Conservation (phyloP, 2,113 vertebrate genomes). For the Sitta europaea region DNA sequence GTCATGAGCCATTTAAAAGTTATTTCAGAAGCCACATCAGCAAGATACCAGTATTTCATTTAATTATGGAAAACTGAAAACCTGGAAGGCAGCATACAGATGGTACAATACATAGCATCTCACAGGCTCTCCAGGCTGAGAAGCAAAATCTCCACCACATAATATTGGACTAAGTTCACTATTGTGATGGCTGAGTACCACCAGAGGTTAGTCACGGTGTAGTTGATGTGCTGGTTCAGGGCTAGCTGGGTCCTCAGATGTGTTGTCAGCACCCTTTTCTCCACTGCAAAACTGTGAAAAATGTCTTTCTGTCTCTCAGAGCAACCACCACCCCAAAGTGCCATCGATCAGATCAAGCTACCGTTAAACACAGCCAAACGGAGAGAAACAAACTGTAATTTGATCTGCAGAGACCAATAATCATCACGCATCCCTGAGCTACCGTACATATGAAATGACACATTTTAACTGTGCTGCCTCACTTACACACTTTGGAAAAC, state of each 20-base stretch:
- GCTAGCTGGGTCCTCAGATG: neutral
- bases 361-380: neutral
- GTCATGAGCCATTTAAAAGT: neutral
- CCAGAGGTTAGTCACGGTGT: neutral
- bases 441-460: neutral
- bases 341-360: neutral
- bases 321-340: neutral
- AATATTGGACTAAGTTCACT: neutral
- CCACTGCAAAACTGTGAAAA: neutral
- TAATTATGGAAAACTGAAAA: neutral
- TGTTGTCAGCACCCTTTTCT: neutral
- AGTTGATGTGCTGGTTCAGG: neutral
- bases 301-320: neutral
- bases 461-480: neutral
- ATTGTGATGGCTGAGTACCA: neutral
- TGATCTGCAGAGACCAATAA: slow-evolving; percentile 18
- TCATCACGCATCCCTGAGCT: neutral
- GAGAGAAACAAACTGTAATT: slow-evolving; percentile 42
- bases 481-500: neutral
- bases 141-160: neutral
- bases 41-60: neutral
- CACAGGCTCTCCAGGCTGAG: neutral
- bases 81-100: neutral
- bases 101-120: neutral
- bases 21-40: neutral